These are phyloP conservation scores for Cettia cetti DNA, from an alignment of 2,113 vertebrate species.

Conservation along the genomic window DNA sequence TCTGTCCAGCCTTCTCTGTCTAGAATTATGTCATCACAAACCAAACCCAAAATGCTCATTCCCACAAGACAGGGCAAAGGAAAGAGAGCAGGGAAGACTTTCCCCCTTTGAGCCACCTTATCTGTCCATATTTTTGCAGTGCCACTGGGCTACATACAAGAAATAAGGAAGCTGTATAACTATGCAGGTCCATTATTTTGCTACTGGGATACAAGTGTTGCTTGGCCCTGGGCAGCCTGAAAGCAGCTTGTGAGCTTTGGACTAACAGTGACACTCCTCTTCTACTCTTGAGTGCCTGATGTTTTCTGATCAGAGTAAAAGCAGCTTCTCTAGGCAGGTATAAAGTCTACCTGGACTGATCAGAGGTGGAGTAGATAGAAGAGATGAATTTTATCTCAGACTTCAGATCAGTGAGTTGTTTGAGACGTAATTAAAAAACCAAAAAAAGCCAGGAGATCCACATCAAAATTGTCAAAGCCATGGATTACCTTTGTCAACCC, in stretches of 20 bases:
- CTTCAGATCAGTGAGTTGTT: neutral
- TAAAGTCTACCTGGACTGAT: neutral
- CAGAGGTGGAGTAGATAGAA: neutral
- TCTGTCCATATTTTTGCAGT: neutral
- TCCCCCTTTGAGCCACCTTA: neutral
- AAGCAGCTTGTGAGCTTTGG: neutral
- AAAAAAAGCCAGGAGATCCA: neutral
- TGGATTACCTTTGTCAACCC: neutral
- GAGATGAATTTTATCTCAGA: neutral
- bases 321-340: neutral
- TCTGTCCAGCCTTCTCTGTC: neutral
- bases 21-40: constrained; percentile 19
- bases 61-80: neutral
- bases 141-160: neutral
- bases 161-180: neutral
- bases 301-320: neutral
- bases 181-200: neutral
- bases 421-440: neutral
- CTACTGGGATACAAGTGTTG: neutral
- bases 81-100: neutral
- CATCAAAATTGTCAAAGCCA: neutral
- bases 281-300: neutral
- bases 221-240: neutral
- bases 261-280: neutral
- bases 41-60: constrained; percentile 14